These are phyloP conservation scores for Campopleginae sp. DNA, from an alignment of 2,888 invertebrate species.

Conservation along the genomic window DNA sequence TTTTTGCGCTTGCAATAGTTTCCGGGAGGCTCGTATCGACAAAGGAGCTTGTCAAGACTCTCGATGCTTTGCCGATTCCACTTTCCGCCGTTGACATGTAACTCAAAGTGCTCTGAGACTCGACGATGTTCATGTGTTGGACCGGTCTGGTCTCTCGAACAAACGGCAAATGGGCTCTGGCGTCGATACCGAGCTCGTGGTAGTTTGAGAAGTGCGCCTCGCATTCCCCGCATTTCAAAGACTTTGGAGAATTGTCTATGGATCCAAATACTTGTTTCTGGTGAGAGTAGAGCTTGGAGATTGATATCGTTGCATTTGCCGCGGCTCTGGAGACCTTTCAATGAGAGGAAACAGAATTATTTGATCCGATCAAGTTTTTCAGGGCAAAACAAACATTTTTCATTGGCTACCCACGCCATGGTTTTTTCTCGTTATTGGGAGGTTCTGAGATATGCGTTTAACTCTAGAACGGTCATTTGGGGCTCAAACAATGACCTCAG, in stretches of 20 bases:
- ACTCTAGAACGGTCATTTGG: too few relatives aligned
- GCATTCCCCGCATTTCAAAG: constrained; percentile 78
- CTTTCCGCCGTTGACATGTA: constrained; percentile 58
- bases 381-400: too few relatives aligned
- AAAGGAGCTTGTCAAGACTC: constrained; percentile 14
- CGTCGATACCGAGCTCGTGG: constrained; percentile 78
- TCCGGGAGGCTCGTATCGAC: constrained; percentile 66
- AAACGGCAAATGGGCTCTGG: constrained; percentile 76
- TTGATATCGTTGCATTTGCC: constrained; percentile 73
- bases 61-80: constrained; percentile 51
- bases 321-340: constrained; percentile 78
- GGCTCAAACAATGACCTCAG: too few relatives aligned
- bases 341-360: not conserved
- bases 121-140: constrained; percentile 80
- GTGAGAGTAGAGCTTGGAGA: constrained; percentile 76
- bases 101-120: constrained; percentile 75
- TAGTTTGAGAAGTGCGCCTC: constrained; percentile 77
- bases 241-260: constrained; percentile 75
- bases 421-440: too few relatives aligned
- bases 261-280: constrained; percentile 77
- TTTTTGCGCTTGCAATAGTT: constrained; percentile 46
- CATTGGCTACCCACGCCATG: too few relatives aligned
- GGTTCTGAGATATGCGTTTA: too few relatives aligned
- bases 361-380: not conserved
- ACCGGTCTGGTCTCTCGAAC: constrained; percentile 75